These are phyloP conservation scores for Drosophila niveifrons DNA, from an alignment of 2,888 invertebrate genomes.

Conservation along the genomic window DNA sequence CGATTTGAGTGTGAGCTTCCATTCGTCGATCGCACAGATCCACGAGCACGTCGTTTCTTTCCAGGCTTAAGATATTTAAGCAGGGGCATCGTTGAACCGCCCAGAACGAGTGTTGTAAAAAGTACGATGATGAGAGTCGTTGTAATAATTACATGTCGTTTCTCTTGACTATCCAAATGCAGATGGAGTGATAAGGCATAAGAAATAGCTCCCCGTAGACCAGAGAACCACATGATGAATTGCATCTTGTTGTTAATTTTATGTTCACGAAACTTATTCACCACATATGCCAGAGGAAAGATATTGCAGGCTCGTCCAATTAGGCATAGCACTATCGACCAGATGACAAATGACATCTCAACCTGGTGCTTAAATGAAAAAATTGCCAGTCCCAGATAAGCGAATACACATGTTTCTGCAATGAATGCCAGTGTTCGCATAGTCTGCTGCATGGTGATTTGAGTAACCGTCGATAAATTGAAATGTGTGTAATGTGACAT, in stretches of 20 bases:
- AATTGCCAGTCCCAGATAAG: constrained; percentile 91
- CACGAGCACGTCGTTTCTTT: constrained; percentile 81
- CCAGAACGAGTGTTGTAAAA: constrained; percentile 97
- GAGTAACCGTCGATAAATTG: constrained; percentile 98
- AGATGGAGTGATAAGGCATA: constrained; percentile 98
- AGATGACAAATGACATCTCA: constrained; percentile 95
- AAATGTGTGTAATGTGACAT: constrained; percentile 99
- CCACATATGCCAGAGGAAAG: constrained; percentile 96
- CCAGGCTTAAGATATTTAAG: constrained; percentile 93
- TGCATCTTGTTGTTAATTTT: constrained; percentile 99
- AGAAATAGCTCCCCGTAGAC: constrained; percentile 98
- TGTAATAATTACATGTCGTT: constrained; percentile 97
- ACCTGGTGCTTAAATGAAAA: constrained; percentile 97
- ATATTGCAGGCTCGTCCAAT: constrained; percentile 98
- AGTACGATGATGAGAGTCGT: constrained; percentile 99
- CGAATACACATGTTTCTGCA: constrained; percentile 99
- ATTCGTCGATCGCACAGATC: constrained; percentile 70
- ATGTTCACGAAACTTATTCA: constrained; percentile 98
- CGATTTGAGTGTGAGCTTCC: constrained; percentile 86
- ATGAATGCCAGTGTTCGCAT: constrained; percentile 98
- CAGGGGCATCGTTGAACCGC: constrained; percentile 98
- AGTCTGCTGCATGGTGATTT: constrained; percentile 99
- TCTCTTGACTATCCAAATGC: constrained; percentile 95
- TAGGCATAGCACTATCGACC: constrained; percentile 96
- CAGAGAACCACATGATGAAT: constrained; percentile 99